Conservation (phyloP, 2,797 vertebrate species). For the Coluber constrictor region DNA sequence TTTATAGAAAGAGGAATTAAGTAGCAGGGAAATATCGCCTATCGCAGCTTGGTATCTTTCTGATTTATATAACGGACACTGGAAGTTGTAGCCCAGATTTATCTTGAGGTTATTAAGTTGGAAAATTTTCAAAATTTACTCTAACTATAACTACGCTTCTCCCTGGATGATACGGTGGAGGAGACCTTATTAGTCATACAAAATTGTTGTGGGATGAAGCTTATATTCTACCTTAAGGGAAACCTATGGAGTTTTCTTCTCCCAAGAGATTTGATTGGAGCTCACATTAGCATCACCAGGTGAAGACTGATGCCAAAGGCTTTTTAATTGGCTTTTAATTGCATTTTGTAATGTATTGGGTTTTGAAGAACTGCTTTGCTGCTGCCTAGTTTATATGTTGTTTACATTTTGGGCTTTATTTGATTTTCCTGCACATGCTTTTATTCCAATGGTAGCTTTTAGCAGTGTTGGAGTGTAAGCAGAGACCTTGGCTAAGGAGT, state of each 20-base stretch:
- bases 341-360: neutral
- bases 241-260: neutral
- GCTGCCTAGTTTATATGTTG: neutral
- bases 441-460: neutral
- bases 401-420: neutral
- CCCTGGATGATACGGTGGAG: neutral
- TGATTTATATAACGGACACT: neutral
- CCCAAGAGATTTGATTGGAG: neutral
- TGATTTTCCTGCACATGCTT: neutral
- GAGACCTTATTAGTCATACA: neutral
- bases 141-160: neutral
- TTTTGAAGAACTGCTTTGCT: neutral
- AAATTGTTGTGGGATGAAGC: neutral
- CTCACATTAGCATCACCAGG: neutral
- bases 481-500: neutral
- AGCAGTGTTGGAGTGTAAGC: neutral
- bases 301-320: neutral
- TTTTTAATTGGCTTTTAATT: neutral
- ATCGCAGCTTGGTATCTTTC: neutral
- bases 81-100: neutral
- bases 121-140: neutral
- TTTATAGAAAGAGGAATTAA: neutral
- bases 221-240: neutral
- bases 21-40: neutral
- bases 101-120: neutral